These are phyloP conservation scores for Calephelis virginiensis DNA, from an alignment of 1,140 invertebrate species.

Conservation along the genomic window DNA sequence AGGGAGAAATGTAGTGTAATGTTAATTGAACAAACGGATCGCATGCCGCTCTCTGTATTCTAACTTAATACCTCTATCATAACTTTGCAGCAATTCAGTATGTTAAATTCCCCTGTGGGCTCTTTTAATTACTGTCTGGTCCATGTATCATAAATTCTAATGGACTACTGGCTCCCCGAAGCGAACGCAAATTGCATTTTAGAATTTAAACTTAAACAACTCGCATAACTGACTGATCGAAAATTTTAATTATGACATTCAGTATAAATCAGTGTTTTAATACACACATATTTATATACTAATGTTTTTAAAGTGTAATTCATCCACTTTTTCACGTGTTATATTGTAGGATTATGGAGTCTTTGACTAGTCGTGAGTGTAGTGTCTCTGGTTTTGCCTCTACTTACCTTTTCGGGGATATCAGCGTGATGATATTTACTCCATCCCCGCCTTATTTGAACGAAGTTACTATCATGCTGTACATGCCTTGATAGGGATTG, in stretches of 20 bases:
- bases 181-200: slow-evolving; percentile 48
- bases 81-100: slow-evolving; percentile 50
- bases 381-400: too few species aligned
- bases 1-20: background rate
- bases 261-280: background rate
- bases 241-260: slow-evolving; percentile 17
- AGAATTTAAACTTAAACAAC: slow-evolving; percentile 46
- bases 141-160: slow-evolving; percentile 68
- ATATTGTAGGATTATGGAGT: too few species aligned
- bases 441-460: too few species aligned
- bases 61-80: slow-evolving; percentile 30
- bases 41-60: slow-evolving; percentile 14
- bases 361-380: too few species aligned
- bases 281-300: background rate
- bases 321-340: too few species aligned
- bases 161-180: slow-evolving; percentile 40
- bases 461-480: too few species aligned
- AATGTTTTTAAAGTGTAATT: background rate
- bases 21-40: background rate
- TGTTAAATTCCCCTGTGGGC: slow-evolving; percentile 54
- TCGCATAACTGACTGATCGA: slow-evolving; percentile 31
- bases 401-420: too few species aligned
- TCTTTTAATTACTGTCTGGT: slow-evolving; percentile 62
- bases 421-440: too few species aligned
- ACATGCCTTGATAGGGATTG: too few species aligned